Base-by-base conservation (phyloP, 2,888 invertebrate genomes). In the Miltochrista miniata region DNA sequence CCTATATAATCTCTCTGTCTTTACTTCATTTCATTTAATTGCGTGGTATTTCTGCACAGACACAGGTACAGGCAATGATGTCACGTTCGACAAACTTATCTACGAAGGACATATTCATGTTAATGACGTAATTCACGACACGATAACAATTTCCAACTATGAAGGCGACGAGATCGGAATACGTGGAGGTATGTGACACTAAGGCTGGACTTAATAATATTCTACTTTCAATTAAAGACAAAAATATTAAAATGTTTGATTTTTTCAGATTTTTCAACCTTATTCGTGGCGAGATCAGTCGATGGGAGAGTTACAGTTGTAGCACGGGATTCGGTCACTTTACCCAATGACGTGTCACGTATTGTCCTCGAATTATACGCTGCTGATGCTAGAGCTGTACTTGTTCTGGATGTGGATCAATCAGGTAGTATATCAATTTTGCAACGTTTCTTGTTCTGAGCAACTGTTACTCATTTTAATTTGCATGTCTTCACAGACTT, bases 331-430 rank as follows among this genome's bases (percentile, higher is more conserved):
- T n/a, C 24, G 10, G 45, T 77, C 7, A 58, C 53, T 7, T 42
- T 84, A 31, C 78, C 83, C 0, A 44, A 50, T 33, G 67, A 73
- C 31, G 50, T 75, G 12, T 59, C 71, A 0, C 67, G 67, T 36
- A 61, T 85, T 2, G 60, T 70, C 5, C 53, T 90, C 38, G 83
- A 84, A 56, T 68, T 90, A 8, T 71, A 66, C 7, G 82, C 79
- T 3, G 74, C 56, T 7, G 46, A 54, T 7, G 83, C 83, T 7
- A 66, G 69, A 33, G 71, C 87, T 11, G 84, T 83, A 2, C 73
- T 90, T 1, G 54, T 70, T 34, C 48, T 68, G 4, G 48, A 39
- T 12, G 54, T 75, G 11, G 12, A 46, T 29, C 45, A 55, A 51
- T 40, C 61, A 56, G 70, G 74, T 68, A 34, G 31, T 24, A 31